phyloP scores from a whole-genome alignment of 2,888 invertebrate genomes.

The Rotaria magnacalcarata region DNA sequence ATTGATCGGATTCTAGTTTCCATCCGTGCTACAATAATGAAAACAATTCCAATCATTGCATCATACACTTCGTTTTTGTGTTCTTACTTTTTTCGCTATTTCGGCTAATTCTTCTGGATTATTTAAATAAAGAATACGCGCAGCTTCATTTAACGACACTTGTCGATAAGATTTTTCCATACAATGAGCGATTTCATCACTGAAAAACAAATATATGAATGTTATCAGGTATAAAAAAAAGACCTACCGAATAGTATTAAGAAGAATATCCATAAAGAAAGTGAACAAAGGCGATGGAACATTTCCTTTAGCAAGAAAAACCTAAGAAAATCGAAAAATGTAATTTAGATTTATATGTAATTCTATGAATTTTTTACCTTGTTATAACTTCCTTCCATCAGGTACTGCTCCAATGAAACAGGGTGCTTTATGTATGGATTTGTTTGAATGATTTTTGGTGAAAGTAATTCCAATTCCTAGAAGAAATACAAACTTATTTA shows the following conservation, averaged over 20 bases:
- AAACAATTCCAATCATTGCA: background rate
- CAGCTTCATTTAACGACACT: constrained; percentile 44
- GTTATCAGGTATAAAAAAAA: background rate
- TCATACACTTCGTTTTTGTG: too few relatives aligned
- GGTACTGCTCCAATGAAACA: constrained; percentile 87
- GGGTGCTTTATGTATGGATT: constrained; percentile 91
- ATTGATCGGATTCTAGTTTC: constrained; percentile 37
- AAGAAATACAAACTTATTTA: background rate
- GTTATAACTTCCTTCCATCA: constrained; percentile 99
- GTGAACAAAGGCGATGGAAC: constrained; percentile 92
- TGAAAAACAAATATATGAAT: background rate
- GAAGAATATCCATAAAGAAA: constrained; percentile 88
- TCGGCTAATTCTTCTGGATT: constrained; percentile 44
- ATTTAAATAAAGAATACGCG: constrained; percentile 43
- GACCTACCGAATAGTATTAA: constrained; percentile 77
- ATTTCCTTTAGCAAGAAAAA: constrained; percentile 84
- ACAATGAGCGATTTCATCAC: constrained; percentile 45
- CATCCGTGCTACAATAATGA: constrained; percentile 36
- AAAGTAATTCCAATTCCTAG: constrained; percentile 79
- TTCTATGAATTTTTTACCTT: constrained; percentile 63
- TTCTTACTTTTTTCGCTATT: constrained; percentile 41
- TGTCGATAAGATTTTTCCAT: constrained; percentile 43
- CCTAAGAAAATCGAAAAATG: background rate
- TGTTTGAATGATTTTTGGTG: constrained; percentile 81
- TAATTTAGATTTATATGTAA: background rate